Evolutionary conservation across 2,113 vertebrate species (phyloP).

Genomic region (Platysternon megacephalum): DNA sequence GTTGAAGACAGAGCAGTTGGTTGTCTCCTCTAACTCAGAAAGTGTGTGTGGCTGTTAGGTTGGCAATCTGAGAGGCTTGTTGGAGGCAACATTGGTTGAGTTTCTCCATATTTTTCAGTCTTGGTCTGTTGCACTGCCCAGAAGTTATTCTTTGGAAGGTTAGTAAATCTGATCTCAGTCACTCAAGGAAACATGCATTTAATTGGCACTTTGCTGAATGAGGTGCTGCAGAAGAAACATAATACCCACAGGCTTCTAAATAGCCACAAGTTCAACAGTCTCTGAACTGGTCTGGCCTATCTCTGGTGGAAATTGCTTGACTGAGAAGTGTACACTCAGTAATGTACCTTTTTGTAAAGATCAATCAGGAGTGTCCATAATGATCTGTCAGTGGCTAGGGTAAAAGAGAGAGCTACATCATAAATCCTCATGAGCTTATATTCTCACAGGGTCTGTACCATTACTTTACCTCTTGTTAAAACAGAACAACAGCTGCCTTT

Average conservation of each 20-base stretch:
- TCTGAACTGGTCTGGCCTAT: not conserved
- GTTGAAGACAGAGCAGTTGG: not conserved
- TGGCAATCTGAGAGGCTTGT: not conserved
- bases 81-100: not conserved
- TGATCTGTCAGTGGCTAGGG: constrained; percentile 55
- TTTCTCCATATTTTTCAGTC: not conserved
- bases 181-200: not conserved
- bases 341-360: constrained; percentile 50
- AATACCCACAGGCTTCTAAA: not conserved
- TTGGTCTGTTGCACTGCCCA: not conserved
- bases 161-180: not conserved
- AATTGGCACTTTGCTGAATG: not conserved
- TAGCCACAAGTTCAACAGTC: not conserved
- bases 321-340: constrained; percentile 9
- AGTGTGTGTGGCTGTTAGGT: not conserved
- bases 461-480: constrained; percentile 39
- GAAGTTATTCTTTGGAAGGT: not conserved
- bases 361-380: constrained; percentile 51
- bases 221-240: not conserved
- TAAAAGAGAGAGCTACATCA: constrained; percentile 44
- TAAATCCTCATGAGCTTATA: constrained; percentile 35
- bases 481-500: constrained; percentile 45
- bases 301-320: constrained; percentile 41
- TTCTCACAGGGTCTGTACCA: constrained; percentile 39
- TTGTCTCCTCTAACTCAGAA: not conserved